Evolutionary conservation across 1,140 invertebrate genomes (phyloP), one percentile per base, ranked within the genome.

Genomic region (Centruroides sculpturatus): DNA sequence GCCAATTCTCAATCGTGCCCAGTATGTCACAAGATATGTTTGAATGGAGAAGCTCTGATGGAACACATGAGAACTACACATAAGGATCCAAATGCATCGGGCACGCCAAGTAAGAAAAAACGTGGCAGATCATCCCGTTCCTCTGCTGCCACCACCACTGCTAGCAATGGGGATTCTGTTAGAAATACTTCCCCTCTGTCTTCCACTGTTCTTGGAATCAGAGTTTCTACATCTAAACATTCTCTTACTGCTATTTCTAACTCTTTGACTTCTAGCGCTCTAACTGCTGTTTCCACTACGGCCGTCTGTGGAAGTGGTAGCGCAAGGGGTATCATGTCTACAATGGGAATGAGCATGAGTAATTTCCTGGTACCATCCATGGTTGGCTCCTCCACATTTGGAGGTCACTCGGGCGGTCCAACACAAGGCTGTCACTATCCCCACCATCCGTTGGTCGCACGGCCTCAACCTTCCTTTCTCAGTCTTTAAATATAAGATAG

Each of bases 11-110:
- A 85, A 66, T 70, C 70, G 64, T 92, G 89, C 76, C 88, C 89
- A 48, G 81, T 92, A 66, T 92, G 89, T 77, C 88, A 92, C 79
- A 92, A 92, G 77, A 82, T 92, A 69, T 90, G 92, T 78, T 81
- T 92, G 68, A 89, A 88, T 64, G 85, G 84, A 57, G 89, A 92
- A 75, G 86, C 87, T 50, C 81, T 93, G 52, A 90, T 93, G 80
- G 90, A 92, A 74, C 90, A 93, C 74, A 92, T 92, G 89, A 92
- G 92, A 76, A 86, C 87, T 73, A 87, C 87, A 36, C 90, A 93
- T 76, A 92, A 92, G 78, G 89, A 93, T 71, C 88, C 88, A 47
- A 86, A 86, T 74, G 83, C 86, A 57, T 84, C 85, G 63, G 85
- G 83, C 70, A 86, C 88, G 74, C 83, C 86, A 78, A 88, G 88